Evolutionary conservation across 2,113 vertebrate species (phyloP).

Genomic region (Galbula dea): DNA sequence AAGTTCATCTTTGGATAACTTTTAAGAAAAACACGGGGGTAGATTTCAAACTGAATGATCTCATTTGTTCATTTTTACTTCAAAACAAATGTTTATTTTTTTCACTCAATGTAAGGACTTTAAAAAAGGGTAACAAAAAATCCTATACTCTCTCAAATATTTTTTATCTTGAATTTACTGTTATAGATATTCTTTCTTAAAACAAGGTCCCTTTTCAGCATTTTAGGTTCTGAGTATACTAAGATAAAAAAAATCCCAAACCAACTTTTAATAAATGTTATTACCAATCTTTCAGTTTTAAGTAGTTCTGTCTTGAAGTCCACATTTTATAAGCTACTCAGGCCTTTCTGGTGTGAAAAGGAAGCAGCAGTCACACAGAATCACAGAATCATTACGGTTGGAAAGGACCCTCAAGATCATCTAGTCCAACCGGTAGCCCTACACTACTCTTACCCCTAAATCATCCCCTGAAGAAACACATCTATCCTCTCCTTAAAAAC

Average conservation of each 20-base stretch:
- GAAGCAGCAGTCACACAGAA: no score
- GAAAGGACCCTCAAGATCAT: no score
- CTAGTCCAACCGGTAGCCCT: no score
- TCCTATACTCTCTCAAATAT: not conserved
- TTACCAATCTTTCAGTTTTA: not conserved
- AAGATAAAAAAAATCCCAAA: not conserved
- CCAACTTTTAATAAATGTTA: not conserved
- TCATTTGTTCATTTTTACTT: not conserved
- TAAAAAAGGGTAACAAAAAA: not conserved
- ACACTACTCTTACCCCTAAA: no score
- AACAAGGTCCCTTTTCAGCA: not conserved
- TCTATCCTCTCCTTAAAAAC: no score
- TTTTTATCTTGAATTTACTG: not conserved
- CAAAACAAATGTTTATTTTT: not conserved
- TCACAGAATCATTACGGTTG: no score
- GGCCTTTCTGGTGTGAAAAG: constrained; percentile 19
- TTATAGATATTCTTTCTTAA: not conserved
- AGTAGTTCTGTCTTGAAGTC: not conserved
- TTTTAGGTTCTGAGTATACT: not conserved
- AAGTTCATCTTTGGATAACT: not conserved
- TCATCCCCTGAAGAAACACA: no score
- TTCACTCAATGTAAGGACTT: not conserved
- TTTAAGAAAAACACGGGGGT: not conserved
- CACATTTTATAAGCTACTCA: not conserved
- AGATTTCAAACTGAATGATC: not conserved